These are phyloP conservation scores for Campoplex nolae DNA, from an alignment of 2,888 invertebrate genomes.

Conservation along the genomic window DNA sequence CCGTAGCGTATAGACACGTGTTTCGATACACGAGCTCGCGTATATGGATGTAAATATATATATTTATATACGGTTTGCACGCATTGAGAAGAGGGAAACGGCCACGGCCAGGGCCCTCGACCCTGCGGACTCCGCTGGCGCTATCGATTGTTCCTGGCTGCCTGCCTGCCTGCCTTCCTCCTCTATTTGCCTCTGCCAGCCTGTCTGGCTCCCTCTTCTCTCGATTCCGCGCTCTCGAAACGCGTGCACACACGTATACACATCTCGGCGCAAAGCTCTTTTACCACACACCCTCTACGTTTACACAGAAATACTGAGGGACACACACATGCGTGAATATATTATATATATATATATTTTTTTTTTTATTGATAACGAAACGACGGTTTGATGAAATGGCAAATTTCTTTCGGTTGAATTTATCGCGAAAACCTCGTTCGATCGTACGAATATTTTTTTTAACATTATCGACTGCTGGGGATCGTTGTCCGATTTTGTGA, in stretches of 20 bases:
- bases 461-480: not conserved
- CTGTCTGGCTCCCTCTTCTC: constrained; percentile 58
- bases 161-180: constrained; percentile 59
- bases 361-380: not conserved
- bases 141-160: constrained; percentile 68
- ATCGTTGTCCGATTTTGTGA: not conserved
- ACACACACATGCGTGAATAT: not conserved
- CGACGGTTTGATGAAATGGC: not conserved
- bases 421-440: not conserved
- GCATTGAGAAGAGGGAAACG: constrained; percentile 47
- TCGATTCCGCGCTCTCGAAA: constrained; percentile 10
- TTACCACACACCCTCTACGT: not conserved
- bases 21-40: not conserved
- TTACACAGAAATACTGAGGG: too few relatives aligned
- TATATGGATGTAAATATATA: not conserved
- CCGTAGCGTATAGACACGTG: not conserved
- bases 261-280: not conserved
- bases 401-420: not conserved
- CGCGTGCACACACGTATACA: not conserved
- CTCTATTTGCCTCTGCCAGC: constrained; percentile 52
- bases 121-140: constrained; percentile 62
- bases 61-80: not conserved
- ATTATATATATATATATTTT: too few relatives aligned
- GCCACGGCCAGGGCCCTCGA: constrained; percentile 66
- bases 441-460: not conserved